Percentiles rank a stretch among this genome's conserved stretches.
Conservation (phyloP, 2,113 vertebrate species). For the Suricata suricatta region DNA sequence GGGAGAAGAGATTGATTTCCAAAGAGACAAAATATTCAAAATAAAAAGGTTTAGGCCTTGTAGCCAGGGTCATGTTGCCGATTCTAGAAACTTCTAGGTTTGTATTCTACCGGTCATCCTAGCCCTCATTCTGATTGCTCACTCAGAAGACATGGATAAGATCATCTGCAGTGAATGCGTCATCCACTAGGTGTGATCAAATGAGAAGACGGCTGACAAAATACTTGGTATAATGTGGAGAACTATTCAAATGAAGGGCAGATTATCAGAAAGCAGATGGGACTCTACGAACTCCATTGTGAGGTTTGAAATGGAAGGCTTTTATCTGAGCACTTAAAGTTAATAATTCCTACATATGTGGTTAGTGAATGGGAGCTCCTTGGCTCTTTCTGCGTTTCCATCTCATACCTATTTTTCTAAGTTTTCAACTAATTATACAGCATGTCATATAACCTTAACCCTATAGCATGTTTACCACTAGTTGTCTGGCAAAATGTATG, state of each 20-base stretch:
- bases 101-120: background rate
- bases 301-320: constrained; percentile 9
- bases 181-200: background rate
- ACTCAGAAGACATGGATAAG: background rate
- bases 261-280: background rate
- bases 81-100: background rate
- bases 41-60: background rate
- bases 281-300: background rate
- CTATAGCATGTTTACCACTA: background rate
- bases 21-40: background rate
- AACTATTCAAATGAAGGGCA: background rate
- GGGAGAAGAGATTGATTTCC: background rate
- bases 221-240: background rate
- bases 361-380: background rate
- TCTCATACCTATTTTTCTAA: background rate
- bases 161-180: background rate
- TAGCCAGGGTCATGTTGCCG: accelerated
- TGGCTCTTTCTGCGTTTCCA: background rate
- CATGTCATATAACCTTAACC: background rate
- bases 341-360: background rate
- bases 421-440: background rate
- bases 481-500: background rate
- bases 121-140: background rate
- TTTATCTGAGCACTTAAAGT: background rate
- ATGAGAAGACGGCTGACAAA: constrained; percentile 34